These are phyloP conservation scores for Hassar affinis DNA, from an alignment of 2,113 vertebrate genomes.

Conservation along the genomic window DNA sequence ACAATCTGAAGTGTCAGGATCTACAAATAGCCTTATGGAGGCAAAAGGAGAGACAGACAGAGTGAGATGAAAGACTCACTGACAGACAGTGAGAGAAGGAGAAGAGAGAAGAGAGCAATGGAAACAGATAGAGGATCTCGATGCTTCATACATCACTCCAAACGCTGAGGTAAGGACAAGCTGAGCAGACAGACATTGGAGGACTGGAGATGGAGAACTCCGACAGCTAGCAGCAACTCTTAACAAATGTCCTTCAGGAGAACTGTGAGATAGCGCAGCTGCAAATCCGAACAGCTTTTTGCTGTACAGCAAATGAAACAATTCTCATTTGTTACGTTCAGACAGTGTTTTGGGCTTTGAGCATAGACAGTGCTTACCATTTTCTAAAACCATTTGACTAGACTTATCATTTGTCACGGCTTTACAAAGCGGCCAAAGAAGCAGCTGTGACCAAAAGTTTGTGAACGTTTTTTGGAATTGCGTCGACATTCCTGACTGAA, in stretches of 20 bases:
- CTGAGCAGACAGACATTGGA: neutral
- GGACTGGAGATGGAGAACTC: too few species aligned
- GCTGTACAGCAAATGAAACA: neutral
- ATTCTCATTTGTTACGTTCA: neutral
- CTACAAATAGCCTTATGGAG: neutral
- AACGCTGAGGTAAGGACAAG: neutral
- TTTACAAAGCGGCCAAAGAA: neutral
- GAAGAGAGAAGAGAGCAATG: neutral
- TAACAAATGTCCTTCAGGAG: neutral
- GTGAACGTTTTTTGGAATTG: neutral
- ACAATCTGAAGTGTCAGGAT: neutral
- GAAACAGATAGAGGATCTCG: neutral
- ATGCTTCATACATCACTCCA: constrained; percentile 3
- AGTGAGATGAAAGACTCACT: neutral
- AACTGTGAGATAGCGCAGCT: constrained; percentile 5
- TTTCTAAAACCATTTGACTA: neutral
- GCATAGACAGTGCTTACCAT: neutral
- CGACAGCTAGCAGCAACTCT: neutral
- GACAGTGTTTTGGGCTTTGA: neutral
- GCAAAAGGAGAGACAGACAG: neutral
- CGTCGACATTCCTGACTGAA: neutral
- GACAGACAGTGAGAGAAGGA: neutral
- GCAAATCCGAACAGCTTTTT: neutral
- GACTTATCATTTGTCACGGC: neutral
- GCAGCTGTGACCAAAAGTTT: neutral